Evolutionary conservation across 2,113 vertebrate species (phyloP).

Genomic region (Crotalus horridus): DNA sequence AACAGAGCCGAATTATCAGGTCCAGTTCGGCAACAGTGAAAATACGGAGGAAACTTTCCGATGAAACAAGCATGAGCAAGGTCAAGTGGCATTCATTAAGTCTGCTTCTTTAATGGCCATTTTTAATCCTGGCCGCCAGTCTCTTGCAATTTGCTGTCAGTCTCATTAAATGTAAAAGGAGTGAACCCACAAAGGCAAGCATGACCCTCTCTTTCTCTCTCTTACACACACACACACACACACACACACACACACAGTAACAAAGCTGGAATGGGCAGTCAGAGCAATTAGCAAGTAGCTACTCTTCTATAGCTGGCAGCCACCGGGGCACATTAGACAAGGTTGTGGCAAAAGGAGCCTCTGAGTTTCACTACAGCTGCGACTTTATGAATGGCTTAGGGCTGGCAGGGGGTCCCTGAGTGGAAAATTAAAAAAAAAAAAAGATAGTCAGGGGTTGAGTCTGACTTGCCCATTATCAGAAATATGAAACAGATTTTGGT

Average conservation of each 20-base stretch:
- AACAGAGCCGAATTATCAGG: background rate
- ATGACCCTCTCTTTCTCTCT: background rate
- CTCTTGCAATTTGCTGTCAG: constrained; percentile 18
- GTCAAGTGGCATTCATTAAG: constrained; percentile 4
- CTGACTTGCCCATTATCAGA: background rate
- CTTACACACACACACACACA: background rate
- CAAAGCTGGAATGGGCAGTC: background rate
- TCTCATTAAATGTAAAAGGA: constrained; percentile 18
- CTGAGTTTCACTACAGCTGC: background rate
- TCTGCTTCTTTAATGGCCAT: constrained; percentile 1
- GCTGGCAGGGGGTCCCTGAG: background rate
- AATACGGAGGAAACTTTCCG: background rate
- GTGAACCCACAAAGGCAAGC: background rate
- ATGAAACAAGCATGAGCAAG: background rate
- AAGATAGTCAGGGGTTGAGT: background rate
- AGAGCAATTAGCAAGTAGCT: background rate
- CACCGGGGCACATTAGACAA: background rate
- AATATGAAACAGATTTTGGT: background rate
- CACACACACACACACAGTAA: background rate
- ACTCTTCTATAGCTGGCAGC: background rate
- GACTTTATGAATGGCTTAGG: background rate
- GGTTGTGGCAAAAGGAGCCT: background rate
- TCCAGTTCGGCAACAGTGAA: background rate
- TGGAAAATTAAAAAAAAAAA: background rate
- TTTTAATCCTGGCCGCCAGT: constrained; percentile 17